These are phyloP conservation scores for Pterocles burchelli DNA, from an alignment of 2,113 vertebrate species.

Conservation along the genomic window DNA sequence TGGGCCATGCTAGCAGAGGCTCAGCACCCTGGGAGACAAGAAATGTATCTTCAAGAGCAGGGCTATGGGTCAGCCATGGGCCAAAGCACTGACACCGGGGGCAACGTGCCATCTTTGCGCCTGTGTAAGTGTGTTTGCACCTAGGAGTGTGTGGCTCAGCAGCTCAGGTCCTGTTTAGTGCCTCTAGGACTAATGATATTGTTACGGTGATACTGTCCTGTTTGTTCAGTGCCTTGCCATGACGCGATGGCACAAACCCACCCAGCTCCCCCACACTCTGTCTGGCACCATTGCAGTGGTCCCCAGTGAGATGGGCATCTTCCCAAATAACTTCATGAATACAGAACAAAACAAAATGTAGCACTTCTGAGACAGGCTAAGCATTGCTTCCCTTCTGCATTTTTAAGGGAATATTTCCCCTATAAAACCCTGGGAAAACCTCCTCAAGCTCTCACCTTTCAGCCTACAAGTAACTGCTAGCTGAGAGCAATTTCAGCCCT, in stretches of 20 bases:
- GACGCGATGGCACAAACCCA: neutral
- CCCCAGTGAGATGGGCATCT: neutral
- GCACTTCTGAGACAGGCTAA: neutral
- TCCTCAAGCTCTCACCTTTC: neutral
- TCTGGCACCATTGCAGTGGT: neutral
- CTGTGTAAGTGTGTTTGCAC: neutral
- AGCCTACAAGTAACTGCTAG: neutral
- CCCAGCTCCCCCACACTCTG: neutral
- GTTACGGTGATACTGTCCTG: neutral
- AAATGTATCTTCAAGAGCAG: neutral
- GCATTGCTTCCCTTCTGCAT: neutral
- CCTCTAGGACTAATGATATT: neutral
- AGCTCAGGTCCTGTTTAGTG: neutral
- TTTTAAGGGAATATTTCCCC: neutral
- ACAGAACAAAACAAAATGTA: neutral
- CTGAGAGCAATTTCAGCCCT: neutral
- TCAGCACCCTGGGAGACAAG: neutral
- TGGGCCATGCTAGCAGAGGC: neutral
- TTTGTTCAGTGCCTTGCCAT: neutral
- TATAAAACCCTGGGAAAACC: neutral
- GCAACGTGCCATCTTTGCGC: accelerated
- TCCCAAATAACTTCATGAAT: neutral
- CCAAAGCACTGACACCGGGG: neutral
- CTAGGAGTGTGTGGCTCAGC: neutral
- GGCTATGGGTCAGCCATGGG: neutral